Evolutionary conservation across 2,888 invertebrate genomes (phyloP).

Genomic region (Diarsia brunnea): DNA sequence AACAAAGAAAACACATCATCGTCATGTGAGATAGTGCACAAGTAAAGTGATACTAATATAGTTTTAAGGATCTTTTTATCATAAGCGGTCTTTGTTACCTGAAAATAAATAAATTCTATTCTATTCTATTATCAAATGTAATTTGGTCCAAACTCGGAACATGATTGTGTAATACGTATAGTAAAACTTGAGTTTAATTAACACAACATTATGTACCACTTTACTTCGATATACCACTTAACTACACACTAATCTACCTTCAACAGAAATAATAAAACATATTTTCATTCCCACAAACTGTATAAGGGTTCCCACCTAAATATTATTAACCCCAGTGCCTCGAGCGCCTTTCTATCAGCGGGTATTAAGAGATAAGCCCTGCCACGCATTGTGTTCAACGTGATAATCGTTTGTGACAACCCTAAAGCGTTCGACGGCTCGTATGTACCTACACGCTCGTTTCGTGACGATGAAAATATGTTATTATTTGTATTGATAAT

Average conservation of each 20-base stretch:
- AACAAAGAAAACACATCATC: too few species aligned
- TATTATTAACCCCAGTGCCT: constrained; percentile 65
- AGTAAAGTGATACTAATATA: too few species aligned
- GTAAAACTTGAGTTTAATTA: background rate
- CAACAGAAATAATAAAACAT: constrained; percentile 54
- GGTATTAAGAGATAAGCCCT: constrained; percentile 74
- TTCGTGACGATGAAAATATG: background rate
- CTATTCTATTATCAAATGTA: too few species aligned
- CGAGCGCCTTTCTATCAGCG: constrained; percentile 71
- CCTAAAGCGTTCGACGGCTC: constrained; percentile 50
- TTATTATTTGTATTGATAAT: constrained; percentile 9
- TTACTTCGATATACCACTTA: background rate
- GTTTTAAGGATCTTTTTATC: too few species aligned
- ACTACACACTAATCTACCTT: constrained; percentile 22
- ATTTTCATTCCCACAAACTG: constrained; percentile 59
- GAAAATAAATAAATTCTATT: too few species aligned
- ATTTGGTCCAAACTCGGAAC: background rate
- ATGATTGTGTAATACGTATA: background rate
- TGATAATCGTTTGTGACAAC: constrained; percentile 69
- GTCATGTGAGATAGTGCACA: too few species aligned
- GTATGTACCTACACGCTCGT: constrained; percentile 32
- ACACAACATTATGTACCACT: background rate
- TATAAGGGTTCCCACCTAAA: constrained; percentile 62
- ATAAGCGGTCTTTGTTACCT: too few species aligned
- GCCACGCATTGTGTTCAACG: constrained; percentile 65